Evolutionary conservation across 2,113 vertebrate species (phyloP).

Genomic region (Notarius lentiginosus): DNA sequence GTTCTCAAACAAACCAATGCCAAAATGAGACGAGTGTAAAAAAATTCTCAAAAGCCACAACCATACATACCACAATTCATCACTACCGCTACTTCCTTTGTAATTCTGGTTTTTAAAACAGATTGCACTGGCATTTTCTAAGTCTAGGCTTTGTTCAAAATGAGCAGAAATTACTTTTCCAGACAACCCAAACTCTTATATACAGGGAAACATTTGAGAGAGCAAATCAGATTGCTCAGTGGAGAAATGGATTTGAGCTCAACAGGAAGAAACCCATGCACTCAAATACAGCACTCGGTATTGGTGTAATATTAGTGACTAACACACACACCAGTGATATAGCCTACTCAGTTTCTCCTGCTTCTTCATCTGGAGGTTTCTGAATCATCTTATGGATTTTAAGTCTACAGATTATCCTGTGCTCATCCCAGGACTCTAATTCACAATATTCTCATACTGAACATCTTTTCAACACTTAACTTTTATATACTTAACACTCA

Average conservation of each 20-base stretch:
- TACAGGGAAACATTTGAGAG: background rate
- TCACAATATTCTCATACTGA: background rate
- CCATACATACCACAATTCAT: background rate
- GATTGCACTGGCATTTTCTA: background rate
- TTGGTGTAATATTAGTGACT: background rate
- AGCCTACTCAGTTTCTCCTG: background rate
- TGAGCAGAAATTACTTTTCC: slow-evolving; percentile 11
- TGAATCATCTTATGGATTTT: background rate
- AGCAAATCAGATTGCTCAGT: slow-evolving; percentile 15
- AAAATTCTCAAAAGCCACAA: background rate
- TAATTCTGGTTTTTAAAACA: slow-evolving; percentile 6
- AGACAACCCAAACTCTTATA: slow-evolving; percentile 6
- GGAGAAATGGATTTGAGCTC: background rate
- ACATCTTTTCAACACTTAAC: background rate
- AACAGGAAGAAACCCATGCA: background rate
- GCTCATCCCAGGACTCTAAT: background rate
- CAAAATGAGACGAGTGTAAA: background rate
- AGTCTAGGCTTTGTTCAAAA: slow-evolving; percentile 10
- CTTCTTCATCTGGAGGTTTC: background rate
- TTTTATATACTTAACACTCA: too few species aligned
- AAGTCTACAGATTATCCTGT: background rate
- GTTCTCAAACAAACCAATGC: background rate
- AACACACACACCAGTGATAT: background rate
- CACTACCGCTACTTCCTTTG: background rate
- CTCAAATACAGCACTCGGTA: background rate